Evolutionary conservation across 2,113 vertebrate genomes (phyloP).

Genomic region (Zosterops borbonicus): DNA sequence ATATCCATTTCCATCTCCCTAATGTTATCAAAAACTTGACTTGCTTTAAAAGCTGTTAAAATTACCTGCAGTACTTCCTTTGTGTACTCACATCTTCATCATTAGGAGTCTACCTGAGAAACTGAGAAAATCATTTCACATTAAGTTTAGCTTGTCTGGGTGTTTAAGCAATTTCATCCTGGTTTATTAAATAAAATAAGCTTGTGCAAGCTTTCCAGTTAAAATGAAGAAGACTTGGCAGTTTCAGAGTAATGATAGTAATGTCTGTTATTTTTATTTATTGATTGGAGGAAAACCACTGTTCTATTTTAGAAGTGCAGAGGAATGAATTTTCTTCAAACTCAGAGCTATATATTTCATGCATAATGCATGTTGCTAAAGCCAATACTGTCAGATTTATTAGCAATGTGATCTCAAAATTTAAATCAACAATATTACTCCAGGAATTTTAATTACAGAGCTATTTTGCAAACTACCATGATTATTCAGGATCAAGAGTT

Average conservation of each 20-base stretch:
- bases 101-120: background rate
- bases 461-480: background rate
- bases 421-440: conserved; percentile 28
- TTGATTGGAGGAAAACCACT: background rate
- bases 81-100: background rate
- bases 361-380: background rate
- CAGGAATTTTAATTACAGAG: background rate
- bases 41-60: background rate
- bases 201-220: background rate
- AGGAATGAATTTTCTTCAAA: conserved; percentile 7
- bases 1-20: background rate
- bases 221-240: background rate
- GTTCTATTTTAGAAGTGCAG: background rate
- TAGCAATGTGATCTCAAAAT: background rate
- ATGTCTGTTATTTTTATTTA: conserved; percentile 6
- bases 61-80: background rate
- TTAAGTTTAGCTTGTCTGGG: background rate
- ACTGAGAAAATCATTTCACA: background rate
- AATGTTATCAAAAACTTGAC: background rate
- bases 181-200: conserved; percentile 8
- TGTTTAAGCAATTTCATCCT: background rate
- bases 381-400: background rate
- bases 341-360: background rate
- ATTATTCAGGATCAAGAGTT: background rate
- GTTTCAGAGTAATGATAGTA: background rate